Conservation (phyloP, 1,140 invertebrate species). For the Zaprionus vittiger region DNA sequence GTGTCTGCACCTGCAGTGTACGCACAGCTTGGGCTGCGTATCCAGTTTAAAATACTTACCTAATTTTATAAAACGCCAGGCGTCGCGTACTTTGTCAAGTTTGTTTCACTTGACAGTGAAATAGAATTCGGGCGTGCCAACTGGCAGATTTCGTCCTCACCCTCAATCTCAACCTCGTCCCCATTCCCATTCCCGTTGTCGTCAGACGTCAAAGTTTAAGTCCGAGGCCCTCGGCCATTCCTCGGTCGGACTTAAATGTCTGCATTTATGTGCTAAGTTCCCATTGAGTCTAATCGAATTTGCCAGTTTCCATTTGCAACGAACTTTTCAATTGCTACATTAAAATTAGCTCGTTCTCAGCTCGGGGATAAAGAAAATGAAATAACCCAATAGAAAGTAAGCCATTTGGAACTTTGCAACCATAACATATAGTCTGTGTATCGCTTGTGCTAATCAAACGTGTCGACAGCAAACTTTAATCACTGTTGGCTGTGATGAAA, state of each 20-base stretch:
- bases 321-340: constrained; percentile 24
- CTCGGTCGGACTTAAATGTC: constrained; percentile 32
- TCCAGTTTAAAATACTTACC: constrained; percentile 41
- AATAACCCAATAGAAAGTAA: neutral
- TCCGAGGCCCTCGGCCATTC: neutral
- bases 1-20: neutral
- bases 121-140: constrained; percentile 33
- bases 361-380: constrained; percentile 13
- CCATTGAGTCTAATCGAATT: constrained; percentile 42
- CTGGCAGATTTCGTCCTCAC: neutral
- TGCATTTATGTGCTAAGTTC: constrained; percentile 41
- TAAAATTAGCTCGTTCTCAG: constrained; percentile 11
- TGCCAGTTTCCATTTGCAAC: constrained; percentile 9
- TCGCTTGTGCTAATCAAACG: neutral
- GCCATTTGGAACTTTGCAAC: neutral
- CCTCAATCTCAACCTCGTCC: neutral
- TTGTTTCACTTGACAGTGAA: constrained; percentile 43
- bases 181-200: neutral
- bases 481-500: too few species aligned
- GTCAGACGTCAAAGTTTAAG: constrained; percentile 14
- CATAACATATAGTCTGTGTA: neutral
- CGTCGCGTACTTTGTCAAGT: constrained; percentile 40
- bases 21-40: constrained; percentile 1
- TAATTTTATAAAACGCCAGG: constrained; percentile 41
- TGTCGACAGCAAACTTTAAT: neutral